A percentile compares a stretch with the other conserved stretches of the same genome.
Conservation (phyloP, 2,797 vertebrate species). For the Distichodus sexfasciatus region DNA sequence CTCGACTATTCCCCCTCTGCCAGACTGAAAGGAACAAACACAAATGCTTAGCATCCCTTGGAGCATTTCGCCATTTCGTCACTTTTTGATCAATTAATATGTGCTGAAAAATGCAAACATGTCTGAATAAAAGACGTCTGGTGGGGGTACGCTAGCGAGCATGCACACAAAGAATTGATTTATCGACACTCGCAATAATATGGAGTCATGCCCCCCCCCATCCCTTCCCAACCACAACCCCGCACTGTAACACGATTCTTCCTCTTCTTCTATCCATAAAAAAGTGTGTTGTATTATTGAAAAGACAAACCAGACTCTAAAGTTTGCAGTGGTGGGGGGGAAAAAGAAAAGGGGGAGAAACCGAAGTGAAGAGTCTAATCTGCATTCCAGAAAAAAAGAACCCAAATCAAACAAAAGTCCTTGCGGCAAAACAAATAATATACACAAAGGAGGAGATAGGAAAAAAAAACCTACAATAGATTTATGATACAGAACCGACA, state of each 20-base stretch:
- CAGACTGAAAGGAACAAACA: not conserved
- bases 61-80: conserved; percentile 3
- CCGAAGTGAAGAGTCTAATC: conserved; percentile 49
- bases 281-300: conserved; percentile 25
- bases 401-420: conserved; percentile 62
- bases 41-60: not conserved
- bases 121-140: conserved; percentile 4
- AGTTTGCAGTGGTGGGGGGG: conserved; percentile 60
- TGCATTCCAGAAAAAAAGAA: conserved; percentile 46
- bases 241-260: not conserved
- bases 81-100: not conserved
- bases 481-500: conserved; percentile 65
- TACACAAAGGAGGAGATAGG: conserved; percentile 62
- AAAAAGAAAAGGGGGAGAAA: conserved; percentile 14
- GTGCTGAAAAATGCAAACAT: not conserved
- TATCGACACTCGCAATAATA: conserved; percentile 20
- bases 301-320: conserved; percentile 56
- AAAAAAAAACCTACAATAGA: conserved; percentile 68
- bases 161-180: not conserved
- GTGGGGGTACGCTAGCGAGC: not conserved
- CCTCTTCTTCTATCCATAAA: not conserved
- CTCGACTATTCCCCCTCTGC: not conserved
- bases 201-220: not conserved
- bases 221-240: too few relatives aligned
- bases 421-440: conserved; percentile 72